Evolutionary conservation across 2,113 vertebrate species (phyloP).

Genomic region (Tympanuchus pallidicinctus): DNA sequence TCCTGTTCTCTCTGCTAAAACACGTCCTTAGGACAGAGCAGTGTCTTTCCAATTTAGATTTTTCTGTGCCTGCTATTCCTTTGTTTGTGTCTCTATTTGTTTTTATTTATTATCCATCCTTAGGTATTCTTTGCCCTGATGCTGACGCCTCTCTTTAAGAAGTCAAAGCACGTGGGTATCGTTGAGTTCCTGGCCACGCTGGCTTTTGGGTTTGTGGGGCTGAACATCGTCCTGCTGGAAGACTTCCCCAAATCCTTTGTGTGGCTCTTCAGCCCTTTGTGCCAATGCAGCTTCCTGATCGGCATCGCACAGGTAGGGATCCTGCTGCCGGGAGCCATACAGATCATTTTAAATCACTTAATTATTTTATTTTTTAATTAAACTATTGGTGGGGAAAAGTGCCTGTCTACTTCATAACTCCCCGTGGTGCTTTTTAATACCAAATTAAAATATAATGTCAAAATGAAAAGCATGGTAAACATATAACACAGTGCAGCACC

Average conservation of each 20-base stretch:
- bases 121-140: conserved; percentile 97
- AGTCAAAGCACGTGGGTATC: conserved; percentile 93
- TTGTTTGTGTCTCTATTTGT: background rate
- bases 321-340: fast-evolving
- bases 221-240: conserved; percentile 89
- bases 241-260: conserved; percentile 91
- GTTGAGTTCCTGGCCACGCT: conserved; percentile 93
- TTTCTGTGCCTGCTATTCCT: background rate
- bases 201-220: conserved; percentile 90
- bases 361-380: background rate
- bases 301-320: conserved; percentile 90
- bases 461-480: no score
- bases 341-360: background rate
- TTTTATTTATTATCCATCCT: background rate
- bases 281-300: conserved; percentile 93
- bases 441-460: background rate
- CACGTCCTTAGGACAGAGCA: background rate
- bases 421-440: background rate
- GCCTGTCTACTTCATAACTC: background rate
- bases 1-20: background rate
- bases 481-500: fast-evolving
- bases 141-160: conserved; percentile 95
- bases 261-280: conserved; percentile 93
- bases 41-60: background rate
- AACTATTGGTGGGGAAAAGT: background rate